phyloP scores from a whole-genome alignment of 2,888 invertebrate genomes.

The Flexamia atlantica region DNA sequence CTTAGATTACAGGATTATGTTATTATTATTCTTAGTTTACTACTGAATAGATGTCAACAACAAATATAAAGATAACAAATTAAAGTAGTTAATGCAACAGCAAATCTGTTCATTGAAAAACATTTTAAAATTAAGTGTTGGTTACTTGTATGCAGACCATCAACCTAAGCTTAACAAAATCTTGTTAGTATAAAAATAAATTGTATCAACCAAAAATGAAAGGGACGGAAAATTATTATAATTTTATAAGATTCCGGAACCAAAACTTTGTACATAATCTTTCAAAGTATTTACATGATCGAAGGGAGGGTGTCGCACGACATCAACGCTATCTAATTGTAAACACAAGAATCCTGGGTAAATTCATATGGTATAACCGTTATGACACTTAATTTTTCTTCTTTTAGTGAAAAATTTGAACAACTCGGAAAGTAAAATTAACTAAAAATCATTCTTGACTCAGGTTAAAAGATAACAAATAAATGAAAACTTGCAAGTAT shows the following conservation, averaged over 20 bases:
- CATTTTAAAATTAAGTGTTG: not conserved
- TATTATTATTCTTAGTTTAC: too few species aligned
- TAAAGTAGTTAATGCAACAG: not conserved
- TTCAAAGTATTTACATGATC: constrained; percentile 33
- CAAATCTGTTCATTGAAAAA: not conserved
- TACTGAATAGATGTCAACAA: not conserved
- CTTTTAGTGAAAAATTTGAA: too few species aligned
- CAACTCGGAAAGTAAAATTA: too few species aligned
- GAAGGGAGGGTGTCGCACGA: constrained; percentile 19
- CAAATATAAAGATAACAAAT: not conserved
- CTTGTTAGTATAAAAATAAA: constrained; percentile 43
- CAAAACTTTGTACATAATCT: constrained; percentile 13
- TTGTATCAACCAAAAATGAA: constrained; percentile 8
- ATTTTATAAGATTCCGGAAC: constrained; percentile 2
- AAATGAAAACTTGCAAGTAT: too few species aligned
- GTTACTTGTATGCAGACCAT: constrained; percentile 24
- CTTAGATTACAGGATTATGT: too few species aligned
- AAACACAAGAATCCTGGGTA: constrained; percentile 21
- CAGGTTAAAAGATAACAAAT: too few species aligned
- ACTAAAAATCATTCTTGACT: too few species aligned
- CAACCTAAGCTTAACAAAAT: not conserved
- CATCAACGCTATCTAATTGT: constrained; percentile 26
- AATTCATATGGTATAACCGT: not conserved
- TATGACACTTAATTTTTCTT: too few species aligned
- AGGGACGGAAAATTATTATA: constrained; percentile 38